Evolutionary conservation across 2,113 vertebrate species (phyloP).

Genomic region (cattle (Bos taurus)): ARS-UCD2.0 NC_037333.1:26823001-26823500

Average conservation of each 20-base stretch:
- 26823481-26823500: neutral
- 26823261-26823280: neutral
- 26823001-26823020: neutral
- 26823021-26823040: neutral
- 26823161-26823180: neutral
- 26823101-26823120: neutral
- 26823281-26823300: neutral
- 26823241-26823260: neutral
- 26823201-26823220: neutral
- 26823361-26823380: neutral
- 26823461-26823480: neutral
- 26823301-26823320: neutral
- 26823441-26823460: neutral
- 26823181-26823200: neutral
- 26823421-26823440: neutral
- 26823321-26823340: neutral
- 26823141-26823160: neutral
- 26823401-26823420: neutral
- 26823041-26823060: neutral
- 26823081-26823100: neutral
- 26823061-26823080: neutral
- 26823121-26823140: neutral
- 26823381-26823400: neutral
- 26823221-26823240: neutral
- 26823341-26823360: neutral